Base-by-base conservation (phyloP, 37 sponge, comb jelly and placozoan species). In the Axinella damicornis region DNA sequence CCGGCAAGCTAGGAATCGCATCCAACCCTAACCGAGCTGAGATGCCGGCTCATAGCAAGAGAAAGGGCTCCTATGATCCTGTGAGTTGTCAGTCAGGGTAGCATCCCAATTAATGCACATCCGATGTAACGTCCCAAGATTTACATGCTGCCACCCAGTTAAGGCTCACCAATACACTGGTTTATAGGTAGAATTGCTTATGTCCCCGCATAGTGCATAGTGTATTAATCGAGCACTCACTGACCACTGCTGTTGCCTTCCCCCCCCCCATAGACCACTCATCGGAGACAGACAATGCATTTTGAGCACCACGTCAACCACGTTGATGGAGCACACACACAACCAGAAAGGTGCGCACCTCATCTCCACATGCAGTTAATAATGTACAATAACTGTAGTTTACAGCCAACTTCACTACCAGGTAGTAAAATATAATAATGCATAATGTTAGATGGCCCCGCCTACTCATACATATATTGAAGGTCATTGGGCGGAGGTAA, bases 11-110 rank as follows among this genome's bases (percentile, higher is more conserved):
- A 1, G 85, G 93, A 2, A 24, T 55, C 2, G 92, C 92, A 14
- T 30, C 58, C 52, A 88, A 88, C 54, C 93, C 89, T 34, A 92
- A 92, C 39, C 57, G 85, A 54, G 78, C 89, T 20, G 93, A 92
- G 59, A 80, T 88, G 85, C 93, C 89, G 37, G 6, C 4, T 9
- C 41, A 67, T n/a, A 52, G 55, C 34, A 77, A 58, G 33, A 80
- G 91, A 71, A 91, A 85, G 76, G 79, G 71, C 13, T 81, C 87
- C 19, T 86, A 82, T 77, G 91, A 91, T 27, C 67, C 57, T 18
- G 86, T 81, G 65, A 77, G 84, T 77, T 57, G 46, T n/a, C n/a
- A n/a, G n/a, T n/a, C n/a, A n/a, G n/a, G n/a, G n/a, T 36, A 64
- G 24, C 31, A 73, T 17, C 19, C 46, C 4, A 46, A 46, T 46